Conservation (phyloP, 1,140 invertebrate genomes). For the Halyomorpha halys region DNA sequence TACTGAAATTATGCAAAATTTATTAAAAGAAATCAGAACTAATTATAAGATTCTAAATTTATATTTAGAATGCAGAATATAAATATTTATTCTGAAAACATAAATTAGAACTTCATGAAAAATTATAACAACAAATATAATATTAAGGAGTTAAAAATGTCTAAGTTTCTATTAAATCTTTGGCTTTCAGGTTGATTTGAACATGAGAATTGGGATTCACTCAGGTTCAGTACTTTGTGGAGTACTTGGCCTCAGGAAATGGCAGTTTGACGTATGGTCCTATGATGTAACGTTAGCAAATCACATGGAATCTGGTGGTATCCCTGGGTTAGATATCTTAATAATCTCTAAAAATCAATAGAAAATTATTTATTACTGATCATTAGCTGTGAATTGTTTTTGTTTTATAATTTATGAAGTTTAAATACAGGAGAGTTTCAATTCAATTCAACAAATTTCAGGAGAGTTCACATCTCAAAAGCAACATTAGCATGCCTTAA, state of each 20-base stretch:
- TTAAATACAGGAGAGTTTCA: too few species aligned
- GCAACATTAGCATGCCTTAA: conserved; percentile 74
- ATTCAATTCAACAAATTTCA: too few species aligned
- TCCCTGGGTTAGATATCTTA: conserved; percentile 53
- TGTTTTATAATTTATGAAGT: too few species aligned
- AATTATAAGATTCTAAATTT: too few species aligned
- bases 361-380: neutral
- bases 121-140: too few species aligned
- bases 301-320: conserved; percentile 89
- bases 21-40: too few species aligned
- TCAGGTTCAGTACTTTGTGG: conserved; percentile 89
- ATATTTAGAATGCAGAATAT: too few species aligned
- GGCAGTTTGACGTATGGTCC: conserved; percentile 98
- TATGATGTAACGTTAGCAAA: conserved; percentile 97
- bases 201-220: conserved; percentile 94
- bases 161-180: conserved; percentile 15
- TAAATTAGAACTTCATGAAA: too few species aligned
- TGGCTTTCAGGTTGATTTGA: conserved; percentile 64
- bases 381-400: neutral
- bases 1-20: too few species aligned
- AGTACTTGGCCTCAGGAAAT: conserved; percentile 83
- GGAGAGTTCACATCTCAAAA: conserved; percentile 83
- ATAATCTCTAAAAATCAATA: neutral
- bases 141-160: too few species aligned
- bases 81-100: too few species aligned